Conservation (phyloP, 2,888 invertebrate species). For the Trachelus stipa region DNA sequence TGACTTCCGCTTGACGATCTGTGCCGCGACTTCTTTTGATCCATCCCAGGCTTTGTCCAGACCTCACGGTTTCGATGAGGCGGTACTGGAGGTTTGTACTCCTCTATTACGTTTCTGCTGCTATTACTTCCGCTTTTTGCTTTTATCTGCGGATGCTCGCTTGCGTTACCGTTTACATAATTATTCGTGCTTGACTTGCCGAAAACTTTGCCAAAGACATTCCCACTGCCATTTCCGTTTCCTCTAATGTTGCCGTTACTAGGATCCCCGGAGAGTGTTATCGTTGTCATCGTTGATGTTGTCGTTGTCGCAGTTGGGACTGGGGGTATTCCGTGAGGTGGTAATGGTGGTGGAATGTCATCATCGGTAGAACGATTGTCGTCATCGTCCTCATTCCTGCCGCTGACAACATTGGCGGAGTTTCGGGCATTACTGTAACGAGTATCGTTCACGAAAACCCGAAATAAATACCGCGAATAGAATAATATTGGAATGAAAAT, state of each 20-base stretch:
- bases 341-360: slow-evolving; percentile 68
- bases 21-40: slow-evolving; percentile 61
- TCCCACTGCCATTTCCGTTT: not conserved
- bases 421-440: not conserved
- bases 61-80: slow-evolving; percentile 83
- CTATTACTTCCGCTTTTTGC: slow-evolving; percentile 47
- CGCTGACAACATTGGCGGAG: slow-evolving; percentile 33
- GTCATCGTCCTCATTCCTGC: slow-evolving; percentile 38
- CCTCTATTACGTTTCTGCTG: slow-evolving; percentile 68
- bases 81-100: slow-evolving; percentile 89
- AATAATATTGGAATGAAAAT: slow-evolving; percentile 1
- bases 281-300: slow-evolving; percentile 15
- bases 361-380: slow-evolving; percentile 62
- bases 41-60: slow-evolving; percentile 66
- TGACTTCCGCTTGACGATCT: slow-evolving; percentile 61
- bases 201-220: not conserved
- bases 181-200: not conserved
- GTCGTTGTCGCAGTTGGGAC: slow-evolving; percentile 12
- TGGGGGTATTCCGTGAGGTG: slow-evolving; percentile 68
- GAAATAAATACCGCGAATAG: not conserved
- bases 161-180: not conserved
- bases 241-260: slow-evolving; percentile 13
- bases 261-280: slow-evolving; percentile 33
- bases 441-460: not conserved
- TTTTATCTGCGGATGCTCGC: not conserved